Evolutionary conservation across 2,113 vertebrate genomes (phyloP).

Genomic region (Turdus rufiventris): DNA sequence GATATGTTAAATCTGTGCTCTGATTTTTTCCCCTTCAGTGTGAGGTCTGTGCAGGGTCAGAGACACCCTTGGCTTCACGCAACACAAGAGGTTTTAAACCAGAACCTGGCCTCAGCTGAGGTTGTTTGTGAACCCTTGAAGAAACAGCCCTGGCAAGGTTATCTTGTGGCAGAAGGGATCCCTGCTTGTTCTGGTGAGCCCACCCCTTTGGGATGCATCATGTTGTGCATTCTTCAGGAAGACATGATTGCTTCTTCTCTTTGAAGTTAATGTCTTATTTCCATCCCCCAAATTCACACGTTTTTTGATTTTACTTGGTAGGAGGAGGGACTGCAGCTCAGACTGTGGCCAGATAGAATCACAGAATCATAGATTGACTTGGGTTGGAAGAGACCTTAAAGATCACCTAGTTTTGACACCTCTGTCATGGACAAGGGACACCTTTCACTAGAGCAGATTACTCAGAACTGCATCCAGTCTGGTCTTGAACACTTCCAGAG

Average conservation of each 20-base stretch:
- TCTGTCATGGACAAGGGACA: background rate
- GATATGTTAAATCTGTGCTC: background rate
- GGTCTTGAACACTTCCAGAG: background rate
- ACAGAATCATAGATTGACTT: background rate
- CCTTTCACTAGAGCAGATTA: background rate
- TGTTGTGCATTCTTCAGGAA: background rate
- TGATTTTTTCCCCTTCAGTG: background rate
- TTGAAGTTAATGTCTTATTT: background rate
- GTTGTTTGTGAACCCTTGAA: background rate
- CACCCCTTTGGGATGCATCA: background rate
- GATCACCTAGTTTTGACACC: fast-evolving
- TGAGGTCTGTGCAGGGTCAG: background rate
- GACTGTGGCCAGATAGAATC: background rate
- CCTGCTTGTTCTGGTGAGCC: background rate
- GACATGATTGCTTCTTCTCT: background rate
- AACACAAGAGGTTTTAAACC: background rate
- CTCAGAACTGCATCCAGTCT: background rate
- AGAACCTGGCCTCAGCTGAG: background rate
- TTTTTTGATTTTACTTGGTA: background rate
- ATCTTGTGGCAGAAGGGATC: background rate
- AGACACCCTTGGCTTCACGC: background rate
- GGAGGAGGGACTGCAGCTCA: background rate
- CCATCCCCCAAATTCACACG: background rate
- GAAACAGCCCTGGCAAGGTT: background rate
- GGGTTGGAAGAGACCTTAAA: background rate